phyloP scores from a whole-genome alignment of 64 coral and sea anemone genomes.

The Actinia tenebrosa region DNA sequence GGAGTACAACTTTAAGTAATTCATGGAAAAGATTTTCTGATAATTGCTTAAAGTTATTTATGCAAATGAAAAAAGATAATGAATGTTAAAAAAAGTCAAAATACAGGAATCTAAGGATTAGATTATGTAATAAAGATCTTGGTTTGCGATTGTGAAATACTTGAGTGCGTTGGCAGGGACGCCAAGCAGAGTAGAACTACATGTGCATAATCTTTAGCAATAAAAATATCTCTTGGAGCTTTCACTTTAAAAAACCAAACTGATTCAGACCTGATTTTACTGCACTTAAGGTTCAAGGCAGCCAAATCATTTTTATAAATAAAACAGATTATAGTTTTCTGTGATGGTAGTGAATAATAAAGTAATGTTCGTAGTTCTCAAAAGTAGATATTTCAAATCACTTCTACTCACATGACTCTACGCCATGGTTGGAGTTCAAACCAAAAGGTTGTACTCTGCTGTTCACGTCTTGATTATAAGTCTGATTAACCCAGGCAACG shows the following conservation, averaged over 20 bases:
- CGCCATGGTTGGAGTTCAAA: neutral
- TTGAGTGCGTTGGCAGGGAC: neutral
- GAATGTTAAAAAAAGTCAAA: neutral
- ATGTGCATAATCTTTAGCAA: neutral
- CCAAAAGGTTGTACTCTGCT: slow-evolving; percentile 67
- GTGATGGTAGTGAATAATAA: neutral
- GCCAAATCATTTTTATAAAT: neutral
- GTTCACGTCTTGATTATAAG: slow-evolving; percentile 69
- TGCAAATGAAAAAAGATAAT: neutral
- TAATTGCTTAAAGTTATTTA: neutral
- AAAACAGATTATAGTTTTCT: neutral
- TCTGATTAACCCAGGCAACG: slow-evolving; percentile 76
- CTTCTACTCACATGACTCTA: neutral
- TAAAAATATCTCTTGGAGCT: too few species aligned
- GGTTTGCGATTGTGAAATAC: neutral
- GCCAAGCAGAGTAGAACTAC: neutral
- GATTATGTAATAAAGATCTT: neutral
- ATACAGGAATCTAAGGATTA: neutral
- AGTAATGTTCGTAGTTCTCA: neutral
- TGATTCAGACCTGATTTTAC: neutral
- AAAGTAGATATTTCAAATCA: neutral
- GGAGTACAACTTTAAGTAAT: neutral
- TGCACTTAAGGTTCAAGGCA: neutral
- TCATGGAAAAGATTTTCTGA: neutral
- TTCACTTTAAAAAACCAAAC: too few species aligned